Conservation (phyloP, 2,113 vertebrate species). For the Charadrius vociferus region DNA sequence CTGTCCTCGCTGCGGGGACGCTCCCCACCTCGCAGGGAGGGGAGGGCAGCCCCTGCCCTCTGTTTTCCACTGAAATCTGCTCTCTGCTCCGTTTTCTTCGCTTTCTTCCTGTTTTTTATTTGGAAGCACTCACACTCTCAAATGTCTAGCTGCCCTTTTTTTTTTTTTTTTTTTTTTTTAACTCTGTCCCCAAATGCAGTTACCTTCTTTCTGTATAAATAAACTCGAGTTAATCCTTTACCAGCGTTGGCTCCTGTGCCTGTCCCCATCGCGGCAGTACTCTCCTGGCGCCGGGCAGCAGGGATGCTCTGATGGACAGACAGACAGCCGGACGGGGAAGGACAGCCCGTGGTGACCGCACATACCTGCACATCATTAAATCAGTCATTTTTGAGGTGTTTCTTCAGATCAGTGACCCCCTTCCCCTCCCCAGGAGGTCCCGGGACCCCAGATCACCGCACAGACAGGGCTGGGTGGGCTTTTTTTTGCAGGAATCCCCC, state of each 20-base stretch:
- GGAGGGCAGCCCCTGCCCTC: background rate
- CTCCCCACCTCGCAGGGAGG: background rate
- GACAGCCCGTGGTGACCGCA: background rate
- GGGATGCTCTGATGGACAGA: background rate
- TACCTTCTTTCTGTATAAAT: background rate
- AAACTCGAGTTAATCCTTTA: background rate
- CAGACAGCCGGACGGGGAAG: background rate
- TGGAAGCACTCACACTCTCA: background rate
- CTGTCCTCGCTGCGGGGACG: background rate
- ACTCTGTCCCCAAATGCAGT: background rate
- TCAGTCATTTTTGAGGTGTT: background rate
- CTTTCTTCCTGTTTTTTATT: background rate
- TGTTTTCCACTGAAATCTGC: background rate
- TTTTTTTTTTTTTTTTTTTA: background rate
- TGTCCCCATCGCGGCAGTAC: fast-evolving
- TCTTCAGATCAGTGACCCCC: background rate
- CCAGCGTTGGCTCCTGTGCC: background rate
- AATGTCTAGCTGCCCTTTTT: background rate
- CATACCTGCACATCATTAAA: background rate
- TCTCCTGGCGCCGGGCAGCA: background rate
- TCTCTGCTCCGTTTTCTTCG: background rate
- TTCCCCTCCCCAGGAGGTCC: fast-evolving
- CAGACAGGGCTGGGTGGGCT: background rate
- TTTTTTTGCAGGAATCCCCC: background rate
- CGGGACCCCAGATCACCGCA: background rate